Conservation (phyloP, 2,797 vertebrate genomes). For the Trachops cirrhosus region DNA sequence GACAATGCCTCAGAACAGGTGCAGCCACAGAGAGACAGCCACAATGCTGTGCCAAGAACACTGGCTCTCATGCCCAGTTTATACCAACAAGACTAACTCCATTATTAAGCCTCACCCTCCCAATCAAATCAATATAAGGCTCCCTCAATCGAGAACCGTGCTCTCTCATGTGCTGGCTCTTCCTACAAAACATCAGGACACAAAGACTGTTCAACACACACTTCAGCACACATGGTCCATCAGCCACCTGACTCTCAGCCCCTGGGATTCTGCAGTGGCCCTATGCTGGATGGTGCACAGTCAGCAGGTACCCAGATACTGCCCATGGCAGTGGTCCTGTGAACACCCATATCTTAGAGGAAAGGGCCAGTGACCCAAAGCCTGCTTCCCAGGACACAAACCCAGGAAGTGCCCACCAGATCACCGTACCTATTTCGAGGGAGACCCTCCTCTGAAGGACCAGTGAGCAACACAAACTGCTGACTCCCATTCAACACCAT, state of each 20-base stretch:
- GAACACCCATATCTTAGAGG: background rate
- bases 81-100: background rate
- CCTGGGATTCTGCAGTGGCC: background rate
- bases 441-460: background rate
- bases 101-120: background rate
- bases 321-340: background rate
- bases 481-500: background rate
- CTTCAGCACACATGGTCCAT: fast-evolving
- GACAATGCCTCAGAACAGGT: background rate
- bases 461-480: background rate
- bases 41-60: background rate
- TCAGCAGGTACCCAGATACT: fast-evolving
- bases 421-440: background rate
- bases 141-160: background rate
- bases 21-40: background rate
- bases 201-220: no score
- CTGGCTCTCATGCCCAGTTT: background rate
- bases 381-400: background rate
- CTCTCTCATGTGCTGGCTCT: background rate
- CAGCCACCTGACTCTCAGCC: background rate
- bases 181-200: background rate
- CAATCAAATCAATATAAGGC: background rate
- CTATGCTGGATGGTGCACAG: background rate
- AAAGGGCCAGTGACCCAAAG: background rate
- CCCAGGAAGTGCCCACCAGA: background rate